Evolutionary conservation across 1,140 invertebrate genomes (phyloP).

Genomic region (Calephelis virginiensis): DNA sequence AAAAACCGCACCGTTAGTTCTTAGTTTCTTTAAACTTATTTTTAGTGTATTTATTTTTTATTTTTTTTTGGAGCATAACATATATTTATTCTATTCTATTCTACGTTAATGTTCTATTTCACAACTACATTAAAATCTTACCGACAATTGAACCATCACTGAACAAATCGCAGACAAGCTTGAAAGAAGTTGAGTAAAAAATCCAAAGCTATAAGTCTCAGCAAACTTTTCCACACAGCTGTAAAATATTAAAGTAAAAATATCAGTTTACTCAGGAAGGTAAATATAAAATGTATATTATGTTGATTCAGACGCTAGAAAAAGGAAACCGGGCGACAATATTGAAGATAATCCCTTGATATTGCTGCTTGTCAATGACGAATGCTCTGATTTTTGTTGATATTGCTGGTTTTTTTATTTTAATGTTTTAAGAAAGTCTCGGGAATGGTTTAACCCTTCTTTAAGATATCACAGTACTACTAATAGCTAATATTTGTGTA

Average conservation of each 20-base stretch:
- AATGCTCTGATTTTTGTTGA: slow-evolving; percentile 23
- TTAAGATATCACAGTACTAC: too few species aligned
- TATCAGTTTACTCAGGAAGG: slow-evolving; percentile 22
- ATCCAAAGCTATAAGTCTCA: slow-evolving; percentile 64
- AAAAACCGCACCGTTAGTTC: too few species aligned
- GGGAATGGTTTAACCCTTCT: too few species aligned
- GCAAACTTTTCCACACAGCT: slow-evolving; percentile 69
- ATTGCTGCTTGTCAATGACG: slow-evolving; percentile 55
- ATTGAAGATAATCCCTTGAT: slow-evolving; percentile 70
- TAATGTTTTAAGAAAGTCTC: not conserved
- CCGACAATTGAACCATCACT: slow-evolving; percentile 73
- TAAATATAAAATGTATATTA: slow-evolving; percentile 57
- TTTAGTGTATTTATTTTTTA: too few species aligned
- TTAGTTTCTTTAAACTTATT: too few species aligned
- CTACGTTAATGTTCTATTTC: too few species aligned
- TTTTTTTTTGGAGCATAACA: too few species aligned
- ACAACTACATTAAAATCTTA: slow-evolving; percentile 33
- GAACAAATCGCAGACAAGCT: slow-evolving; percentile 71
- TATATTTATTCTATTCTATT: too few species aligned
- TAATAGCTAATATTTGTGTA: too few species aligned
- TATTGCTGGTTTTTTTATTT: not conserved
- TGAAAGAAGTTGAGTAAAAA: slow-evolving; percentile 69
- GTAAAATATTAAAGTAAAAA: slow-evolving; percentile 31
- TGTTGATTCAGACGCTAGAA: slow-evolving; percentile 59
- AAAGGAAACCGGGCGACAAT: slow-evolving; percentile 61